Evolutionary conservation across 2,888 invertebrate species (phyloP).

Genomic region (Trissonchulus latispiculum): DNA sequence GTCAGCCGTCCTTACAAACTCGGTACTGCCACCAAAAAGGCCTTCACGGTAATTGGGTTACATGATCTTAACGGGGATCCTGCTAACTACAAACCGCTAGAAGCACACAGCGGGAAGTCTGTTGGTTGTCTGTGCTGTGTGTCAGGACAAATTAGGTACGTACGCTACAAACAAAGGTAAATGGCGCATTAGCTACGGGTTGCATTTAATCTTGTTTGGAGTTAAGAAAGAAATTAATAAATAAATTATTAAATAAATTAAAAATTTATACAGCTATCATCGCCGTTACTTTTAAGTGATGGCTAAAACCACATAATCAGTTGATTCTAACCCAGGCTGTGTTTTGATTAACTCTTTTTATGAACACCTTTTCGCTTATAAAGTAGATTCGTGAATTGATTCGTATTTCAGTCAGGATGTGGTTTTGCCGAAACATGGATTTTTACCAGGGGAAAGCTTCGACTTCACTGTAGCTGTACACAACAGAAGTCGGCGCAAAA

Average conservation of each 20-base stretch:
- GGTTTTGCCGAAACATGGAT: not conserved
- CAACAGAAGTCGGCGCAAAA: not conserved
- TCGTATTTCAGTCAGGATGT: not conserved
- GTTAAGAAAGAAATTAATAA: too few relatives aligned
- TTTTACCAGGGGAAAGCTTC: not conserved
- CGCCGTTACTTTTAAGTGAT: too few relatives aligned
- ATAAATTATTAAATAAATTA: too few relatives aligned
- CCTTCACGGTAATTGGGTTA: not conserved
- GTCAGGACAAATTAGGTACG: not conserved
- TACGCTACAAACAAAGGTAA: too few relatives aligned
- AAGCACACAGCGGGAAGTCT: not conserved
- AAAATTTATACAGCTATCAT: too few relatives aligned
- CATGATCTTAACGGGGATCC: not conserved
- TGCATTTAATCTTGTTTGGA: too few relatives aligned
- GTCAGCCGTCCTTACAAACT: not conserved
- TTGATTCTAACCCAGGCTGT: too few relatives aligned
- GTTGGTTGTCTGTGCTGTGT: not conserved
- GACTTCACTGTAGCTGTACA: not conserved
- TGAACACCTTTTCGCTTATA: too few relatives aligned
- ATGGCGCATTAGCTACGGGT: too few relatives aligned
- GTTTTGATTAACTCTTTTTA: too few relatives aligned
- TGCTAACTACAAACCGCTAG: not conserved
- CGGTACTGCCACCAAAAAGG: not conserved
- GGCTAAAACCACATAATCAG: too few relatives aligned
- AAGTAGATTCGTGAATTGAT: too few relatives aligned